Evolutionary conservation across 2,113 vertebrate species (phyloP).

Genomic region (Lanius collurio): DNA sequence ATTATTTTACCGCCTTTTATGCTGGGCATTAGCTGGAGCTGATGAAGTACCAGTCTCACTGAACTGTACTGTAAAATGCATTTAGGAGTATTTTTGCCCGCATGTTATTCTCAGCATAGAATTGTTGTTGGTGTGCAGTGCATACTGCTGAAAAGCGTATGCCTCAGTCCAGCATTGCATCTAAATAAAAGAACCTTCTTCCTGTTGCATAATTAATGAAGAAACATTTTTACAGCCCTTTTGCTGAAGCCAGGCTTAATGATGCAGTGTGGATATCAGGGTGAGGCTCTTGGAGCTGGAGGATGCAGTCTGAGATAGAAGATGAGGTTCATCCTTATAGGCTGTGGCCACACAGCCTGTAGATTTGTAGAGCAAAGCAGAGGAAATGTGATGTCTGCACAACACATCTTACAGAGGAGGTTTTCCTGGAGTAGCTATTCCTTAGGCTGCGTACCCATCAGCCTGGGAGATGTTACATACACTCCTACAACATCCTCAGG

Average conservation of each 20-base stretch:
- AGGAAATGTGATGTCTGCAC: neutral
- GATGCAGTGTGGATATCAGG: neutral
- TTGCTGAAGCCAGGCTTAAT: neutral
- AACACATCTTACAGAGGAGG: neutral
- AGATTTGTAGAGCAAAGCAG: neutral
- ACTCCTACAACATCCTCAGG: fast-evolving
- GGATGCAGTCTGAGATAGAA: neutral
- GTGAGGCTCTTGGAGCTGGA: neutral
- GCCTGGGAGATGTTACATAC: fast-evolving
- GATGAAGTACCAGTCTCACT: neutral
- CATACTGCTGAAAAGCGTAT: neutral
- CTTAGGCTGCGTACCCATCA: neutral
- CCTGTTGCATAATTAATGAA: neutral
- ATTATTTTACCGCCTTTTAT: slow-evolving; percentile 11
- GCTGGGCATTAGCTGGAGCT: neutral
- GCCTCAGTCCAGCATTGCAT: neutral
- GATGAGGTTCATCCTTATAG: neutral
- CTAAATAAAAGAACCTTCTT: neutral
- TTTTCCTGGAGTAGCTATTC: neutral
- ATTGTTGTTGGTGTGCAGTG: neutral
- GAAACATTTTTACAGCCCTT: neutral
- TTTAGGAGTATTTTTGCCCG: neutral
- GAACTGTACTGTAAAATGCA: neutral
- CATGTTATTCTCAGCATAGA: neutral
- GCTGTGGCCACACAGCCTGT: neutral